Evolutionary conservation across 2,888 invertebrate genomes (phyloP).

Genomic region (Dicranocentrus wangi): DNA sequence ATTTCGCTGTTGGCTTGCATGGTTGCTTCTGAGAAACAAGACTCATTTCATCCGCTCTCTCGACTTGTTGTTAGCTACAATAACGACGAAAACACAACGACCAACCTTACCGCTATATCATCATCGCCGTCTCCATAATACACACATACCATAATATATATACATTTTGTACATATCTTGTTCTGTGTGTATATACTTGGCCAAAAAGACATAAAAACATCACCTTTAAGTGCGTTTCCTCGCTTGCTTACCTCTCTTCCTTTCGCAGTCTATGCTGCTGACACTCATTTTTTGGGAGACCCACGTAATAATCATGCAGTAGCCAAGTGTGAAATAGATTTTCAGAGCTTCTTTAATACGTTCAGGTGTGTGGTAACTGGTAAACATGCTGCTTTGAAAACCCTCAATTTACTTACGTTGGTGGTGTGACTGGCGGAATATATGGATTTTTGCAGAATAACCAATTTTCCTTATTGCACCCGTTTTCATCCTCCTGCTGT

Average conservation of each 20-base stretch:
- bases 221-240: conserved; percentile 29
- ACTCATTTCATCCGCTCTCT: conserved; percentile 8
- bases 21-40: background rate
- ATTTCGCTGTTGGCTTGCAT: background rate
- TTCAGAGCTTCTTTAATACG: conserved; percentile 49
- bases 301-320: conserved; percentile 31
- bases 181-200: background rate
- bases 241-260: conserved; percentile 17
- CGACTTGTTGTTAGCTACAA: background rate
- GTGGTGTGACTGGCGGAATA: background rate
- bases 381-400: background rate
- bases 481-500: conserved; percentile 28
- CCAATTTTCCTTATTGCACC: conserved; percentile 9
- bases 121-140: background rate
- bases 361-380: conserved; percentile 26
- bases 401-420: background rate
- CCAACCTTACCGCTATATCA: conserved; percentile 44
- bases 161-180: background rate
- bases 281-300: background rate
- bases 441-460: conserved; percentile 12
- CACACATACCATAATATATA: background rate
- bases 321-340: conserved; percentile 52
- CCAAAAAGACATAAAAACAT: conserved; percentile 39
- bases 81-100: conserved; percentile 22
- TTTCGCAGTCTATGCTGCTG: no score